phyloP scores from a whole-genome alignment of 2,797 vertebrate species.

The Petrocephalus schoutedeni region DNA sequence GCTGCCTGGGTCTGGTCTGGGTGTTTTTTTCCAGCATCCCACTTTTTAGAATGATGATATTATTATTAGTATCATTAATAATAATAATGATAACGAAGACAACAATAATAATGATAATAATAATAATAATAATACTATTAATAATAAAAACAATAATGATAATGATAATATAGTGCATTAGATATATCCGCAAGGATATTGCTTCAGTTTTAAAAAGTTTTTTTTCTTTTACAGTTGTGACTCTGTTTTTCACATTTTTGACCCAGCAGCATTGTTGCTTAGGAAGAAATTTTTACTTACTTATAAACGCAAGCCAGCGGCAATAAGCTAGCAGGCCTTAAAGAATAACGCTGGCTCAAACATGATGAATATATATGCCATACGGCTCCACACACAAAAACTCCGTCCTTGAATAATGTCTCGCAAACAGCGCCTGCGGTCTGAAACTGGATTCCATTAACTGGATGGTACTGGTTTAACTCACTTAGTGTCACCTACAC shows the following conservation, averaged over 20 bases:
- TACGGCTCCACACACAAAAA: not conserved
- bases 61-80: no score
- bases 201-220: not conserved
- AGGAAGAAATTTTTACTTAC: not conserved
- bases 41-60: not conserved
- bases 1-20: not conserved
- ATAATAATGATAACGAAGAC: no score
- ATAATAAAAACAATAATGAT: not conserved
- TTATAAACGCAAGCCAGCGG: not conserved
- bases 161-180: not conserved
- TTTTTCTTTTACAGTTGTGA: not conserved
- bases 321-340: not conserved
- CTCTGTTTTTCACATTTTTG: not conserved
- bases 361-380: not conserved
- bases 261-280: not conserved
- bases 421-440: not conserved
- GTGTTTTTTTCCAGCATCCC: not conserved
- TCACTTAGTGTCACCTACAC: not conserved
- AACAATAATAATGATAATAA: not conserved
- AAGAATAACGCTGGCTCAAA: not conserved
- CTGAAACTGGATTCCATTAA: not conserved
- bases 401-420: not conserved
- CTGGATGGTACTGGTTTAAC: not conserved
- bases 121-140: not conserved
- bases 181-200: not conserved